A percentile compares a stretch with the other conserved stretches of the same genome.
Evolutionary conservation across 2,888 invertebrate species (phyloP).

Genomic region (Nezara viridula): DNA sequence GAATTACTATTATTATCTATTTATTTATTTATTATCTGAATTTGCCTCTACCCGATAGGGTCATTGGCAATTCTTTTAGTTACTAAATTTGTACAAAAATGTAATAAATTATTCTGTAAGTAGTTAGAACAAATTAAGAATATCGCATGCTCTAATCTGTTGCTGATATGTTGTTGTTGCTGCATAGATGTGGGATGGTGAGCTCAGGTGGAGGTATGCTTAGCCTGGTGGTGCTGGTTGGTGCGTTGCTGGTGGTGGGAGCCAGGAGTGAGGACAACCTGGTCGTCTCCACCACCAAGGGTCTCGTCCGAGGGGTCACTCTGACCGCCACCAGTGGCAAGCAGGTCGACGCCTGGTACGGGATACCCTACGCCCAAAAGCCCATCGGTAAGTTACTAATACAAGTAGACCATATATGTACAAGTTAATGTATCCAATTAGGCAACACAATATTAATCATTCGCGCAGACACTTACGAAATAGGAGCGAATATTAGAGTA

Average conservation of each 20-base stretch:
- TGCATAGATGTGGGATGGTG: conserved; percentile 31
- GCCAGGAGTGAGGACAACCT: conserved; percentile 73
- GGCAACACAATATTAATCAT: too few relatives aligned
- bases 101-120: too few relatives aligned
- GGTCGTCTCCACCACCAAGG: conserved; percentile 83
- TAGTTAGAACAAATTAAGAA: too few relatives aligned
- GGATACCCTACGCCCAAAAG: conserved; percentile 87
- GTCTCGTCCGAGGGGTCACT: conserved; percentile 82
- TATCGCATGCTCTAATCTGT: neutral
- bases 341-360: conserved; percentile 86
- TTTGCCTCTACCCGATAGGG: too few relatives aligned
- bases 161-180: neutral
- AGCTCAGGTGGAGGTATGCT: conserved; percentile 61
- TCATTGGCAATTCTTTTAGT: too few relatives aligned
- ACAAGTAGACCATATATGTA: too few relatives aligned
- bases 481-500: too few relatives aligned
- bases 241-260: conserved; percentile 61
- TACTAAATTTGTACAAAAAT: too few relatives aligned
- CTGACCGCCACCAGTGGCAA: conserved; percentile 82
- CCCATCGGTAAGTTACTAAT: conserved; percentile 72
- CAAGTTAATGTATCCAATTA: too few relatives aligned
- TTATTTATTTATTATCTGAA: too few relatives aligned
- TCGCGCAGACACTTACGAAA: too few relatives aligned
- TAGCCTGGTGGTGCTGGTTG: conserved; percentile 63
- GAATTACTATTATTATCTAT: too few relatives aligned